These are phyloP conservation scores for Drosophila saltans DNA, from an alignment of 1,140 invertebrate genomes.

Conservation along the genomic window DNA sequence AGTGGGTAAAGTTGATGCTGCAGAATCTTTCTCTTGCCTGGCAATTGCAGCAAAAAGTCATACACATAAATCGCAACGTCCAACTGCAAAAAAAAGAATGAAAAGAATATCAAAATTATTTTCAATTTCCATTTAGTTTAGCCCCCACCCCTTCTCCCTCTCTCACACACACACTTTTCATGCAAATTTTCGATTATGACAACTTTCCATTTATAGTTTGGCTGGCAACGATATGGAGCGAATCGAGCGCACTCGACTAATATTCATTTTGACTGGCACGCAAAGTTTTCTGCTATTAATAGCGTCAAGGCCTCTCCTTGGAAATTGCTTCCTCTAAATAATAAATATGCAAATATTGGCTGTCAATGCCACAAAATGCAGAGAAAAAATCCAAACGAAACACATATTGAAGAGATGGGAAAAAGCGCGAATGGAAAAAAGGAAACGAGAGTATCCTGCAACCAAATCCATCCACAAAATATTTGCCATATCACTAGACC, in stretches of 20 bases:
- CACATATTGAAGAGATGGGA: background rate
- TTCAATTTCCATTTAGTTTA: constrained; percentile 56
- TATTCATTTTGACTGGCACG: constrained; percentile 32
- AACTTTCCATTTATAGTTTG: constrained; percentile 37
- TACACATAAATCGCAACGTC: constrained; percentile 70
- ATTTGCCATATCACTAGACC: constrained; percentile 16
- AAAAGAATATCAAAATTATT: constrained; percentile 32
- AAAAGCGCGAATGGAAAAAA: background rate
- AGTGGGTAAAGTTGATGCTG: background rate
- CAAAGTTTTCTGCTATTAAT: constrained; percentile 36
- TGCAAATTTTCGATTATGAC: constrained; percentile 57
- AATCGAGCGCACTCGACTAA: constrained; percentile 30
- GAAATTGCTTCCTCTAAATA: constrained; percentile 44
- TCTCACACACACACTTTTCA: constrained; percentile 8
- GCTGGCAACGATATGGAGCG: constrained; percentile 14
- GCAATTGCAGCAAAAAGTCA: constrained; percentile 68
- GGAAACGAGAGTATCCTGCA: background rate
- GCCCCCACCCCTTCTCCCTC: background rate
- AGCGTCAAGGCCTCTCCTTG: constrained; percentile 31
- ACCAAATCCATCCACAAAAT: constrained; percentile 11
- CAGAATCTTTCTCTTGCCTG: constrained; percentile 12
- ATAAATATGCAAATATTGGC: constrained; percentile 55
- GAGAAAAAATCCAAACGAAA: background rate
- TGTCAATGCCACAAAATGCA: constrained; percentile 1
- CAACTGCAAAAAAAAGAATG: constrained; percentile 6